Evolutionary conservation across 2,888 invertebrate genomes (phyloP).

Genomic region (Abscondita cerata): DNA sequence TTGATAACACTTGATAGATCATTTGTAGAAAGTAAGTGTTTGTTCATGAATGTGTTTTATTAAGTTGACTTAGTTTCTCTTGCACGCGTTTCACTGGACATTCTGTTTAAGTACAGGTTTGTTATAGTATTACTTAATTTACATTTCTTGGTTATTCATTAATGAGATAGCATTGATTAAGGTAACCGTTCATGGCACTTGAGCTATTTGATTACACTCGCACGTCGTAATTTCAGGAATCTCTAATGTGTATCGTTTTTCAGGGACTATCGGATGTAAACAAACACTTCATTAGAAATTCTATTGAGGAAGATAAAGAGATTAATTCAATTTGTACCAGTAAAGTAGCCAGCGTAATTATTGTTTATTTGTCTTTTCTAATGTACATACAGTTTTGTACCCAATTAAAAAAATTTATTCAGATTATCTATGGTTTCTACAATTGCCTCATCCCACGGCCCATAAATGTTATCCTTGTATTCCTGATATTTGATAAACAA

Average conservation of each 20-base stretch:
- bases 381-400: constrained; percentile 30
- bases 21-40: too few species aligned
- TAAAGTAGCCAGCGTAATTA: constrained; percentile 55
- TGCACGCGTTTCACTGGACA: too few species aligned
- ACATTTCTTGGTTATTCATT: too few species aligned
- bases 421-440: constrained; percentile 66
- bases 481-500: constrained; percentile 79
- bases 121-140: too few species aligned
- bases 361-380: constrained; percentile 28
- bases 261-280: constrained; percentile 71
- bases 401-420: constrained; percentile 10
- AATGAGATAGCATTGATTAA: too few species aligned
- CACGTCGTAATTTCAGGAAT: too few species aligned
- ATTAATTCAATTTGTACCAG: constrained; percentile 78
- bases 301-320: constrained; percentile 80
- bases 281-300: constrained; percentile 75
- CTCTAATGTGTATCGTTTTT: constrained; percentile 40
- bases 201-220: too few species aligned
- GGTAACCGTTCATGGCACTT: too few species aligned
- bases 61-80: too few species aligned
- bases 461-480: constrained; percentile 91
- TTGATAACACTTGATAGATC: too few species aligned
- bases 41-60: too few species aligned
- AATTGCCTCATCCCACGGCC: constrained; percentile 97
- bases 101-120: too few species aligned